Evolutionary conservation across 2,113 vertebrate genomes (phyloP).

Genomic region (Bettongia penicillata): DNA sequence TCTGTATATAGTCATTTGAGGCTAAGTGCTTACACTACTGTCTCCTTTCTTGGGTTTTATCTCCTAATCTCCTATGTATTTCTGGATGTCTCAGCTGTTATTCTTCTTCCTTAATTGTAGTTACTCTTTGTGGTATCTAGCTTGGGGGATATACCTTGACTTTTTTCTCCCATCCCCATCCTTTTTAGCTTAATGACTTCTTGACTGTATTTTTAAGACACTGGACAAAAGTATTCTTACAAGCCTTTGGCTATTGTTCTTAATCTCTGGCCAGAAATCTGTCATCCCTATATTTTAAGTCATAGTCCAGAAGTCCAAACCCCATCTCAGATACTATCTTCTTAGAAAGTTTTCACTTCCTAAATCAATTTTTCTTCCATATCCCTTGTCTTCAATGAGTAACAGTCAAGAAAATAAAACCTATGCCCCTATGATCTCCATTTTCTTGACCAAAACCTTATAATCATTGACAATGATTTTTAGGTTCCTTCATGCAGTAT

Average conservation of each 20-base stretch:
- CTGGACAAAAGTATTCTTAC: background rate
- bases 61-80: background rate
- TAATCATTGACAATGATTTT: background rate
- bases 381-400: background rate
- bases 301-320: background rate
- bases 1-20: background rate
- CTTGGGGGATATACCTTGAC: background rate
- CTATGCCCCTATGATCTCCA: background rate
- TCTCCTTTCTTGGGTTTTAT: background rate
- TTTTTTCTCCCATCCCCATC: background rate
- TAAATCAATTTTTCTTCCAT: background rate
- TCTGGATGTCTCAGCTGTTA: background rate
- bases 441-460: background rate
- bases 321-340: background rate
- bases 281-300: background rate
- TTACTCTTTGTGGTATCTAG: background rate
- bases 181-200: background rate
- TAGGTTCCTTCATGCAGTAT: background rate
- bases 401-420: background rate
- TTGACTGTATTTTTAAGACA: background rate
- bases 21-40: background rate
- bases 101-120: background rate
- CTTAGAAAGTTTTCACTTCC: background rate
- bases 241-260: background rate
- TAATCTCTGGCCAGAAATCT: background rate